A percentile compares a stretch with the other conserved stretches of the same genome.
phyloP scores from a whole-genome alignment of 1,140 invertebrate species.

The Ganaspis sp. region DNA sequence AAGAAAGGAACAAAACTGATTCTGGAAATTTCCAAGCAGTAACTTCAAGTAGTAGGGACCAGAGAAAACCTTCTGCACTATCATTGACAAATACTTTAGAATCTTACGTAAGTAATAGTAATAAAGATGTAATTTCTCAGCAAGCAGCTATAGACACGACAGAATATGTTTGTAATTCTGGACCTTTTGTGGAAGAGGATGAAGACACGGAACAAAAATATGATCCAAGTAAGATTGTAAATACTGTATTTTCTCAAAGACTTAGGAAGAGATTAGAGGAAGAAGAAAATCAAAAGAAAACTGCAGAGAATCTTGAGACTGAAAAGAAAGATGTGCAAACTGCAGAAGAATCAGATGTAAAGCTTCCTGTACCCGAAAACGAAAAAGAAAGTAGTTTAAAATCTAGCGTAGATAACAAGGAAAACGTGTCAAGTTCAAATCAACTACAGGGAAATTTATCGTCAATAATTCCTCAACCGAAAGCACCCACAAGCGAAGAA shows the following conservation, averaged over 20 bases:
- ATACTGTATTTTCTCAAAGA: constrained; percentile 65
- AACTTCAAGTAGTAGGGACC: too few relatives aligned
- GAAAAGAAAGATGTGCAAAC: constrained; percentile 21
- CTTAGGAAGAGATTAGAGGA: constrained; percentile 59
- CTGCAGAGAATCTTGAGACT: constrained; percentile 4
- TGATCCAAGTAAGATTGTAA: constrained; percentile 25
- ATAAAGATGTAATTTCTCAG: not conserved
- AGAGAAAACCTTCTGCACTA: too few relatives aligned
- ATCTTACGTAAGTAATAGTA: not conserved
- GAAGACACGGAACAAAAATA: constrained; percentile 45
- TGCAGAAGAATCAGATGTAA: constrained; percentile 10
- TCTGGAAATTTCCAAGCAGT: not conserved
- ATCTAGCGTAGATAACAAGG: constrained; percentile 10
- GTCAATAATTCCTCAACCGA: not conserved
- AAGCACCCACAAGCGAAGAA: not conserved
- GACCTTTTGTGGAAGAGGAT: constrained; percentile 25
- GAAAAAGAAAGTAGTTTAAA: not conserved
- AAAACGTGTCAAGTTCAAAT: constrained; percentile 22
- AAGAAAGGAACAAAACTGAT: not conserved
- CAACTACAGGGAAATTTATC: not conserved
- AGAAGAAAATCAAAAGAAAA: constrained; percentile 41
- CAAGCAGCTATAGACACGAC: not conserved
- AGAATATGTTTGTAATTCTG: constrained; percentile 27
- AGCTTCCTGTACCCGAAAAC: not conserved
- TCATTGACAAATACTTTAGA: not conserved